Evolutionary conservation across 2,113 vertebrate genomes (phyloP), one percentile per base, ranked within the genome.

Genomic region (Salvator merianae): DNA sequence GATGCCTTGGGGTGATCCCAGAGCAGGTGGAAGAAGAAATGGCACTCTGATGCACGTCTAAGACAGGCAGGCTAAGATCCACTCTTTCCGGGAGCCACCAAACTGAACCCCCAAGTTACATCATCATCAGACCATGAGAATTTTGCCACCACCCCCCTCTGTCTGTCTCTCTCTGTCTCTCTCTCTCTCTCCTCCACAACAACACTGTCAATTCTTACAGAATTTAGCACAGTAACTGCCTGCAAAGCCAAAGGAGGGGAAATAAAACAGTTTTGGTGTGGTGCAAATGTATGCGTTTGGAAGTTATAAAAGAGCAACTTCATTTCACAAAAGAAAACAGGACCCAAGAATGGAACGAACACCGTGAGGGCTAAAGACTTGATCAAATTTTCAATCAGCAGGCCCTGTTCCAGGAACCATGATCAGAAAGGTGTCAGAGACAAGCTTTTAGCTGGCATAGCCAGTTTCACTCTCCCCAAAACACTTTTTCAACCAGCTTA

Each of bases 271-370:
- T 63, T 85, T 28, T 20, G 43, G 14, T 36, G 36, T 28, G 69
- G 83, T 50, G 77, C 77, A 79, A 79, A 55, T 22, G 62, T 4
- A 55, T 65, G 47, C 36, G 53, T 47, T 20, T 79, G 68, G 83
- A 79, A 79, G 83, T 63, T 65, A 24, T 34, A 79, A 77, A 38
- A 55, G 70, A 84, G 78, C 40, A 34, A 68, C 40, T 47, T 50
- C 63, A n/a, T 68, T 80, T 80, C 32, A 13, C 28, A 6, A 66
- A 5, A 7, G 8, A 28, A 36, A 71, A 30, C 13, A 40, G 9
- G 12, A 24, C 26, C 40, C 79, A 38, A 30, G 24, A 53, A 4
- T 20, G 32, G 71, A 70, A 43, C 14, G 71, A 70, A 43, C 14
- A 16, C 38, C 24, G 30, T 24, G 55, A 79, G 83, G 68, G 73